Conservation (phyloP, 1,140 invertebrate species). For the Alviniconcha marisindica region DNA sequence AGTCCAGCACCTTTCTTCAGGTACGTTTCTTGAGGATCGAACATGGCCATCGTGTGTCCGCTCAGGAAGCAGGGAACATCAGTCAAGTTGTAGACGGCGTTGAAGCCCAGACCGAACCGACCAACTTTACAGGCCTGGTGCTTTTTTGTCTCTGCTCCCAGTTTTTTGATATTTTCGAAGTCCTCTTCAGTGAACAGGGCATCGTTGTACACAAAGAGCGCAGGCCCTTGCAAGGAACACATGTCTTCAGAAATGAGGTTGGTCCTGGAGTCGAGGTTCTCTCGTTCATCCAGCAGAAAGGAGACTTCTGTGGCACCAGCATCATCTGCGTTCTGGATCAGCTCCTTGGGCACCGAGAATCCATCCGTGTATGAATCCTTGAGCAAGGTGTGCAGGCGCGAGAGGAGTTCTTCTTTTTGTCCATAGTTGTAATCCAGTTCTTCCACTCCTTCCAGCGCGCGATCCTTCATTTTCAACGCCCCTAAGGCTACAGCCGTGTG, state of each 20-base stretch:
- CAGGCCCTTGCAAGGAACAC: constrained; percentile 66
- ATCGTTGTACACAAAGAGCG: constrained; percentile 70
- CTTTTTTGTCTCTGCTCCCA: constrained; percentile 68
- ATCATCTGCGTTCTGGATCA: constrained; percentile 77
- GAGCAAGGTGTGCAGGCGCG: constrained; percentile 56
- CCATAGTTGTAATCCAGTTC: constrained; percentile 58
- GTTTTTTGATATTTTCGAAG: constrained; percentile 65
- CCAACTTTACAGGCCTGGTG: constrained; percentile 64
- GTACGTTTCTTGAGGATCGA: constrained; percentile 70
- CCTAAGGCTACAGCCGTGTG: constrained; percentile 57
- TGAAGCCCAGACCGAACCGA: constrained; percentile 69
- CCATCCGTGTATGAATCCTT: constrained; percentile 63
- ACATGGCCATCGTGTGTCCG: constrained; percentile 66
- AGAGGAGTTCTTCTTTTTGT: constrained; percentile 62
- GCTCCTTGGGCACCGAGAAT: constrained; percentile 66
- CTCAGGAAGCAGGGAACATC: constrained; percentile 73
- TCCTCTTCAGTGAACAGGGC: constrained; percentile 65
- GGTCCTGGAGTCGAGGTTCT: constrained; percentile 52
- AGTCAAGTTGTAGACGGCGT: constrained; percentile 72
- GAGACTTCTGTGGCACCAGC: constrained; percentile 66
- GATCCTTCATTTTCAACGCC: constrained; percentile 57
- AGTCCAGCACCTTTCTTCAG: constrained; percentile 62
- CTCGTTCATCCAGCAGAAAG: constrained; percentile 69
- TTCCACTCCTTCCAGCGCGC: constrained; percentile 50
- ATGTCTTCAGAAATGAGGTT: constrained; percentile 64